phyloP scores from a whole-genome alignment of 1,140 invertebrate genomes.

The Anastatus disparis region DNA sequence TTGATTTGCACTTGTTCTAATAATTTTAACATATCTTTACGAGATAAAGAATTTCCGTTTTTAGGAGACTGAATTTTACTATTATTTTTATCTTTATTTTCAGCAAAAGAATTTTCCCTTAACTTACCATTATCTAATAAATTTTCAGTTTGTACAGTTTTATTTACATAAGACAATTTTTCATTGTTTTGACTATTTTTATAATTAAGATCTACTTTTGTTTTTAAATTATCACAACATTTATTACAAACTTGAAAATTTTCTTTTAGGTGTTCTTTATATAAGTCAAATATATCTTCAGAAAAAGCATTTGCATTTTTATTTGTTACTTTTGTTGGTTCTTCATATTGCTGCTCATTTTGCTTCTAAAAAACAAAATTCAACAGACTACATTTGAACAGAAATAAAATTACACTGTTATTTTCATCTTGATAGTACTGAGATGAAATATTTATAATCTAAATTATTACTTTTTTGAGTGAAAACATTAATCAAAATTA shows the following conservation, averaged over 20 bases:
- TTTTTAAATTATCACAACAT: neutral
- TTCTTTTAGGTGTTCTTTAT: neutral
- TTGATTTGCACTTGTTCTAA: conserved; percentile 61
- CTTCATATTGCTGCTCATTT: conserved; percentile 33
- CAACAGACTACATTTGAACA: neutral
- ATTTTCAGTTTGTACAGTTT: conserved; percentile 21
- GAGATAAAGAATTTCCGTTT: conserved; percentile 48
- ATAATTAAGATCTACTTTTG: no score
- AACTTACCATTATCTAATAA: conserved; percentile 19
- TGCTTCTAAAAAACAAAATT: conserved; percentile 44
- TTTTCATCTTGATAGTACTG: no score
- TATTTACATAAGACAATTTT: neutral
- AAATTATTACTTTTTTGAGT: no score
- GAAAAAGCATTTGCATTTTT: neutral
- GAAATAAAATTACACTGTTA: neutral
- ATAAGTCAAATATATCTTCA: neutral
- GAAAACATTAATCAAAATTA: no score
- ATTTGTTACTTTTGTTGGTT: neutral
- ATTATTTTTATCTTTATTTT: neutral
- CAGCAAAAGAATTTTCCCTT: neutral
- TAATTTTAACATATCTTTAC: conserved; percentile 59
- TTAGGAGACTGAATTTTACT: neutral
- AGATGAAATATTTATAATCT: no score
- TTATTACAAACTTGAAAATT: neutral
- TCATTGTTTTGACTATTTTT: conserved; percentile 7